These are phyloP conservation scores for Neogobius melanostomus DNA, from an alignment of 2,113 vertebrate species.

Conservation along the genomic window DNA sequence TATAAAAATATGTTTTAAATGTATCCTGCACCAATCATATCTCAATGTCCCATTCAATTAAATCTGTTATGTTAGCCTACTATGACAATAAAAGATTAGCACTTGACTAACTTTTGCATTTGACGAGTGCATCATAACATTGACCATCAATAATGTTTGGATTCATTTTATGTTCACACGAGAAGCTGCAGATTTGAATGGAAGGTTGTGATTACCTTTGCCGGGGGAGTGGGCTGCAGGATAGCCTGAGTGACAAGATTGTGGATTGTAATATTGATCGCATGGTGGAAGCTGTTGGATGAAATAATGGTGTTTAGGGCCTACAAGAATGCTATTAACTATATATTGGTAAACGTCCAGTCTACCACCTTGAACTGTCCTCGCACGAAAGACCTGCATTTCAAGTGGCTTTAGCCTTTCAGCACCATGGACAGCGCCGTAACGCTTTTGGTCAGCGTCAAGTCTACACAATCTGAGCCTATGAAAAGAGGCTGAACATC, in stretches of 20 bases:
- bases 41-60: slow-evolving; percentile 49
- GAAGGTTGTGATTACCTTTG: slow-evolving; percentile 40
- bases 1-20: slow-evolving; percentile 50
- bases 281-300: slow-evolving; percentile 63
- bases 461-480: too few relatives aligned
- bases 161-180: neutral
- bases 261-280: slow-evolving; percentile 74
- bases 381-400: slow-evolving; percentile 18
- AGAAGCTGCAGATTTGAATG: slow-evolving; percentile 45
- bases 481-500: too few relatives aligned
- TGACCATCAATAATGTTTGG: slow-evolving; percentile 2
- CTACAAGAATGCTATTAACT: slow-evolving; percentile 54
- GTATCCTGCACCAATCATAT: slow-evolving; percentile 62
- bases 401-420: slow-evolving; percentile 26
- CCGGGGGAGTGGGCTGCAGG: slow-evolving; percentile 41
- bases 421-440: slow-evolving; percentile 58
- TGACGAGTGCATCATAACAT: slow-evolving; percentile 15
- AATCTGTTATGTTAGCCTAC: slow-evolving; percentile 35
- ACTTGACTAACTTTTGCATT: slow-evolving; percentile 3
- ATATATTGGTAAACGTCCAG: slow-evolving; percentile 48
- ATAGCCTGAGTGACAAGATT: slow-evolving; percentile 60
- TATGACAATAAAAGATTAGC: slow-evolving; percentile 22
- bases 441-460: neutral
- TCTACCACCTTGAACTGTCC: slow-evolving; percentile 58
- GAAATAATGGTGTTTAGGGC: slow-evolving; percentile 65